These are phyloP conservation scores for Oophaga pumilio DNA, from an alignment of 2,113 vertebrate species.

Conservation along the genomic window DNA sequence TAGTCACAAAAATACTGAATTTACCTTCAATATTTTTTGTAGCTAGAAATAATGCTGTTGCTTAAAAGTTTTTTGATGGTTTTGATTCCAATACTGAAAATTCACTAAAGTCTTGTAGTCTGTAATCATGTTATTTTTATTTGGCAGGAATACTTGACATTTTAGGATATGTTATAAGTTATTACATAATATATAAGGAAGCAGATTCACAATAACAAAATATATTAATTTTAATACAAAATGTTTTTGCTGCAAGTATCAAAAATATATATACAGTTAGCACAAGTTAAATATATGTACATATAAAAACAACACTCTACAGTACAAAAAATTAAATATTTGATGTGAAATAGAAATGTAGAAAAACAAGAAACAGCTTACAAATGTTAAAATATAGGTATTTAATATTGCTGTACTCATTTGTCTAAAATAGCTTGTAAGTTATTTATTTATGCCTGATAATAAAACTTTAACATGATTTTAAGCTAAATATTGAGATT, in stretches of 20 bases:
- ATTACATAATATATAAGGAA: constrained; percentile 11
- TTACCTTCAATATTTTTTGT: neutral
- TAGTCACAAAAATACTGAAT: neutral
- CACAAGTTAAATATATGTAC: constrained; percentile 55
- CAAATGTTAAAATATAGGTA: neutral
- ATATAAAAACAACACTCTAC: constrained; percentile 9
- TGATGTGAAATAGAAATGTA: constrained; percentile 17
- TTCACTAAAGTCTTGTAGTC: neutral
- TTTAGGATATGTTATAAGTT: neutral
- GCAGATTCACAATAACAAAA: constrained; percentile 38
- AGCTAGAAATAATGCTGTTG: neutral
- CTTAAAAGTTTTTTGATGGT: neutral
- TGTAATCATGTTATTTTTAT: constrained; percentile 12
- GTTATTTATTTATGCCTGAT: neutral
- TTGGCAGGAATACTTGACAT: neutral
- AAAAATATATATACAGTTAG: constrained; percentile 42
- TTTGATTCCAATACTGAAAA: neutral
- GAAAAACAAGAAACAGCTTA: neutral
- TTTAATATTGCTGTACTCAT: neutral
- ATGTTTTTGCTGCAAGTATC: constrained; percentile 32
- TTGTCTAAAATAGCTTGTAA: neutral
- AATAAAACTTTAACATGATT: neutral
- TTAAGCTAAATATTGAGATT: constrained; percentile 16
- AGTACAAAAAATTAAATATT: constrained; percentile 49
- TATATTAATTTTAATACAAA: constrained; percentile 56